phyloP scores from a whole-genome alignment of 2,888 invertebrate genomes.

The Lordiphosa fenestrarum region DNA sequence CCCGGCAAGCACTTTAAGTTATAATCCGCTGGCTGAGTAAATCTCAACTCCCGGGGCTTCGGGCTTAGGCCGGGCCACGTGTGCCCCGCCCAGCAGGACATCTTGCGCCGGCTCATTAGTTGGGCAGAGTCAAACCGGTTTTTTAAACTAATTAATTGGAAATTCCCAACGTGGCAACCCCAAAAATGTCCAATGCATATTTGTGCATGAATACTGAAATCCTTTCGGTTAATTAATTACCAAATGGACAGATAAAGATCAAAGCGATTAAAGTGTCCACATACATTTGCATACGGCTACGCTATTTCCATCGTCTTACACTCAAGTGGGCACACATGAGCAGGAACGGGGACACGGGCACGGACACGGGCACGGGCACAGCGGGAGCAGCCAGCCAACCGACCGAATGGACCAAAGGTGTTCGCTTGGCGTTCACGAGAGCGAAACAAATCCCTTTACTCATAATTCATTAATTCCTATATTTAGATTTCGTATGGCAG shows the following conservation, averaged over 20 bases:
- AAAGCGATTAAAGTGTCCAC: slow-evolving; percentile 62
- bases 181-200: slow-evolving; percentile 41
- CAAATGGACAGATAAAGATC: slow-evolving; percentile 63
- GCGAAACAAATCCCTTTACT: slow-evolving; percentile 74
- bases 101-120: slow-evolving; percentile 18
- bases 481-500: slow-evolving; percentile 50
- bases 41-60: too few species aligned
- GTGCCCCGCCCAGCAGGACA: slow-evolving; percentile 7
- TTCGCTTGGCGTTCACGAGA: slow-evolving; percentile 52
- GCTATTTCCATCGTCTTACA: slow-evolving; percentile 59
- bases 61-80: neutral
- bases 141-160: slow-evolving; percentile 40
- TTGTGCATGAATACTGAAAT: slow-evolving; percentile 36
- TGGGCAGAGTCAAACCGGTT: slow-evolving; percentile 22
- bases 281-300: slow-evolving; percentile 21
- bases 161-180: slow-evolving; percentile 20
- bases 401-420: slow-evolving; percentile 29
- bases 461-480: slow-evolving; percentile 76
- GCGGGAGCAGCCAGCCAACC: slow-evolving; percentile 6
- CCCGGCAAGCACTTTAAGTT: neutral
- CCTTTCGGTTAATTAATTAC: slow-evolving; percentile 75
- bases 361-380: slow-evolving; percentile 15
- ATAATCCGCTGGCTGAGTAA: too few species aligned
- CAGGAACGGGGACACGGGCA: slow-evolving; percentile 13
- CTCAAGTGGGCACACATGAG: slow-evolving; percentile 45